Evolutionary conservation across 1,140 invertebrate species (phyloP), one percentile per base, ranked within the genome.

Genomic region (Drosophila navojoa): DNA sequence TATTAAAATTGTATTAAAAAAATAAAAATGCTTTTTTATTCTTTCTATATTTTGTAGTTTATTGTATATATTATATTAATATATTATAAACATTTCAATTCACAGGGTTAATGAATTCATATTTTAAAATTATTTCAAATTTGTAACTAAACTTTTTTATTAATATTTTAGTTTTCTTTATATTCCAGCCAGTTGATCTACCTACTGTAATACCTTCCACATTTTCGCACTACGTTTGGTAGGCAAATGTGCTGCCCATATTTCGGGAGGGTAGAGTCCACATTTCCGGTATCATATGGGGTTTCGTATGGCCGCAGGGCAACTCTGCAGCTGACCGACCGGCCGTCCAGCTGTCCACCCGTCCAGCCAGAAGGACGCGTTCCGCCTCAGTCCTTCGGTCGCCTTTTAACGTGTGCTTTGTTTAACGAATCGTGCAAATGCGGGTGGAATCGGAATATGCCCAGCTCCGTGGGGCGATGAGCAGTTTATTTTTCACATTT

Each of bases 381-480:
- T 67, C 64, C 52, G 47, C 55, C 54, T 15, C 47, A 71, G 49
- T 22, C 47, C 44, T 19, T 11, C 47, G 7, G n/a, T 53, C 47
- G 63, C 67, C 75, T 64, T 64, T 71, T 89, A 91, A 91, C 87
- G 81, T 91, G 90, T 91, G 84, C 90, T 84, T 91, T 91, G 90
- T 91, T 91, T 91, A 91, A 91, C 90, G 90, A 91, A 91, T 91
- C 90, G 90, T 90, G 79, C 87, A 91, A 90, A 91, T 91, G 90
- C 90, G 90, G 90, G 90, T 78, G 80, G 76, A 79, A 45, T 67
- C 49, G 42, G 40, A 63, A 60, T 54, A 11, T 11, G 35, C 35
- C 35, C 35, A 38, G 38, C 13, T n/a, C 13, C 45, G 35, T n/a
- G 47, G 32, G 40, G 52, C 62, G 73, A 67, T 77, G 81, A 69